These are phyloP conservation scores for Scomber colias DNA, from an alignment of 2,113 vertebrate genomes.

Conservation along the genomic window DNA sequence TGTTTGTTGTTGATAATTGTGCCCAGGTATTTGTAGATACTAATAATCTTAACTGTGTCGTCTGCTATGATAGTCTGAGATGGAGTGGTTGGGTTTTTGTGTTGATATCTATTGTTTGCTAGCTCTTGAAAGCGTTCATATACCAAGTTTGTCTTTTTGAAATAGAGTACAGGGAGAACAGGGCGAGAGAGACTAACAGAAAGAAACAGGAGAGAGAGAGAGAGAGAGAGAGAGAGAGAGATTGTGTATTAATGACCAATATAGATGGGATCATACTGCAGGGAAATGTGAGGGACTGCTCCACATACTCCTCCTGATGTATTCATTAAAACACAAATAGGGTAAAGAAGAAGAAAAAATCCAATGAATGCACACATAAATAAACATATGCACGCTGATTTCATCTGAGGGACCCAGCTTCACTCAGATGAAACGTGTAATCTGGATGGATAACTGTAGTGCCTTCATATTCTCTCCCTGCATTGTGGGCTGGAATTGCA, in stretches of 20 bases:
- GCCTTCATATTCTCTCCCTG: neutral
- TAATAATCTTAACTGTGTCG: too few species aligned
- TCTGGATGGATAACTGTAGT: neutral
- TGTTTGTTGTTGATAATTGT: too few species aligned
- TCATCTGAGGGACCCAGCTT: neutral
- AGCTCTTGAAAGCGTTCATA: constrained; percentile 3
- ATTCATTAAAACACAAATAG: constrained; percentile 25
- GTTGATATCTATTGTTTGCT: neutral
- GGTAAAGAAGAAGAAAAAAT: constrained; percentile 14
- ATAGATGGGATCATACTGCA: constrained; percentile 31
- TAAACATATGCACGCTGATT: neutral
- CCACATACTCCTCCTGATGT: neutral
- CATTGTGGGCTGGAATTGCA: neutral
- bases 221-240: neutral
- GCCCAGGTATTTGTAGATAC: too few species aligned
- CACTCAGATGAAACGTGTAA: neutral
- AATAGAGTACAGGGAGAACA: neutral
- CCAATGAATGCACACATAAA: neutral
- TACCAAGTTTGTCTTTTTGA: constrained; percentile 23
- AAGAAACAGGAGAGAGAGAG: neutral
- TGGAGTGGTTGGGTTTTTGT: too few species aligned
- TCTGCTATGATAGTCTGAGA: too few species aligned
- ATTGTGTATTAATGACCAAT: neutral
- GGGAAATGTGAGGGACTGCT: neutral
- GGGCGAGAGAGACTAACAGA: neutral